phyloP scores from a whole-genome alignment of 2,113 vertebrate species.

The Lanius collurio region DNA sequence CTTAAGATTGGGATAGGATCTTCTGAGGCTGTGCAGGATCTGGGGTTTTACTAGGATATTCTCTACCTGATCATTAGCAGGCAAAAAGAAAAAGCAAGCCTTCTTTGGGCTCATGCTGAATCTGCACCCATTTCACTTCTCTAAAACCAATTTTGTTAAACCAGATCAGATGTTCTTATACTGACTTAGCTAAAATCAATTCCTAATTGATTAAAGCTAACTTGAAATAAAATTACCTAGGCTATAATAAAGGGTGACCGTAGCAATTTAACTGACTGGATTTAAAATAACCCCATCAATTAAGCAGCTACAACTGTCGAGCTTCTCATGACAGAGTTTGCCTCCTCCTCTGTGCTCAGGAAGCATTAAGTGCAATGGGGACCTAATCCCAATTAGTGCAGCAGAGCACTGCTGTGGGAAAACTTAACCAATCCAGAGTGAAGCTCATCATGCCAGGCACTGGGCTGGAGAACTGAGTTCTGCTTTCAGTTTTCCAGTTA shows the following conservation, averaged over 20 bases:
- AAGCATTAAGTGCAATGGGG: background rate
- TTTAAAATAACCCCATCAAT: slow-evolving; percentile 61
- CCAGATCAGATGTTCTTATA: slow-evolving; percentile 45
- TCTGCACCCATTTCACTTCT: slow-evolving; percentile 8
- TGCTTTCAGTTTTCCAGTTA: background rate
- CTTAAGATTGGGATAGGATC: background rate
- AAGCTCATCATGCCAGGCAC: background rate
- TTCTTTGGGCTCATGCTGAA: background rate
- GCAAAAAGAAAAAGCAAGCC: background rate
- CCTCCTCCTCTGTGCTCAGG: slow-evolving; percentile 13
- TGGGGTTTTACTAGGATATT: background rate
- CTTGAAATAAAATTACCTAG: slow-evolving; percentile 56
- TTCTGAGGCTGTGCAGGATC: background rate
- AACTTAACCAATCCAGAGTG: background rate
- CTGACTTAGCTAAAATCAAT: slow-evolving; percentile 56
- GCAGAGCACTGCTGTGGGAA: background rate
- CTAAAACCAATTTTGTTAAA: slow-evolving; percentile 38
- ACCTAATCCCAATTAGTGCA: slow-evolving; percentile 5
- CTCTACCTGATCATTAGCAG: background rate
- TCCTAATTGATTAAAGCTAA: slow-evolving; percentile 57
- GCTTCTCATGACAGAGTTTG: slow-evolving; percentile 21
- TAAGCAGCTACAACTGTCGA: background rate
- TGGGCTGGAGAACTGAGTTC: background rate
- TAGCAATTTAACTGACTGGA: slow-evolving; percentile 50
- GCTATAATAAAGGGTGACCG: slow-evolving; percentile 28